Base-by-base conservation (phyloP, 2,113 vertebrate species). In the Prietella phreatophila region DNA sequence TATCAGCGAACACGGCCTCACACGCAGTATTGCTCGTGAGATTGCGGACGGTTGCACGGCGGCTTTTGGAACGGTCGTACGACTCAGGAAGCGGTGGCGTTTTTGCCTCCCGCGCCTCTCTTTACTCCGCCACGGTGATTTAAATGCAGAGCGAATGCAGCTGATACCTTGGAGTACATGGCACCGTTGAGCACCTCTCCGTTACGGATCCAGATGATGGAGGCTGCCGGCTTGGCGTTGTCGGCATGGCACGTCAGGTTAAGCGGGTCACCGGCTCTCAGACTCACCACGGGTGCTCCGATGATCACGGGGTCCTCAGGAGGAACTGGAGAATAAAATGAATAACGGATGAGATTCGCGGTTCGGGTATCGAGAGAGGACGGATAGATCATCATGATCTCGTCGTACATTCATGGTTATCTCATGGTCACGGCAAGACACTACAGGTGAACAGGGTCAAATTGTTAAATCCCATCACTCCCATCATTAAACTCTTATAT, bases 161-260 rank as follows among this genome's bases (percentile, higher is more conserved):
- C 1, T 73, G 93, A 91, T 95, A 99, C 98, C 97, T 99, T 99
- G 92, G 97, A 97, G 94, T 98, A 99, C 91, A 97, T 97, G 91
- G 98, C 98, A 85, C 97, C 97, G 0, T 97, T 98, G 85, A 99
- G 96, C 90, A 99, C 97, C 88, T 98, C 97, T 91, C 97, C 97
- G 47, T 96, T 97, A 58, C 97, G 89, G 92, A 99, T 95, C 98
- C 98, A 99, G 93, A 97, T 95, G 93, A 99, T 99, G 83, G 97
- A 97, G 61, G 98, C 98, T 0, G 98, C 97, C 0, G 98, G 98
- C 90, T 99, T 99, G 94, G 98, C 98, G 0, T 99, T 99, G 94
- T 99, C 96, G 0, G 98, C 97, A 0, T 98, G 97, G 93, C 98
- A 99, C 83, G 98, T 99, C 92, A 99, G 93, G 94, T 99, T 99